A percentile compares a stretch with the other conserved stretches of the same genome.
phyloP scores from a whole-genome alignment of 2,888 invertebrate species.

The Cenopis cana region DNA sequence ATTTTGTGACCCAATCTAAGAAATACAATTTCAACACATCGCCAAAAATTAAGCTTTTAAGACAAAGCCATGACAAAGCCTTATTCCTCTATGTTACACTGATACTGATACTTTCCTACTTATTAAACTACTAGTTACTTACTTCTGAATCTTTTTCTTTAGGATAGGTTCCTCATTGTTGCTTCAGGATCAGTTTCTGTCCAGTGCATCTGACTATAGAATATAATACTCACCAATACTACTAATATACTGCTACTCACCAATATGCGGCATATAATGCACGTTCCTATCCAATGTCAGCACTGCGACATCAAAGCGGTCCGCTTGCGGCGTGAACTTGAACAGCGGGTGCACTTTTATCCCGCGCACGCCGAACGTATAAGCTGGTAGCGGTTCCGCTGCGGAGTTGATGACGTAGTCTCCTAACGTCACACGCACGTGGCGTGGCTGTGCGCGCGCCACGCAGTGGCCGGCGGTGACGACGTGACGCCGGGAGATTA shows the following conservation, averaged over 20 bases:
- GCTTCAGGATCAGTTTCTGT: no score
- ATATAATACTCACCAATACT: no score
- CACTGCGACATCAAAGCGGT: constrained; percentile 96
- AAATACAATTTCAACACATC: no score
- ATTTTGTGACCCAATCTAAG: no score
- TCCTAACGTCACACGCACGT: constrained; percentile 95
- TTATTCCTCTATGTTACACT: no score
- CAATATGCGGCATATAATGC: constrained; percentile 88
- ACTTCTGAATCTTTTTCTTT: no score
- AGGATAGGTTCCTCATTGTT: no score
- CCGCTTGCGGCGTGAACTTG: constrained; percentile 95
- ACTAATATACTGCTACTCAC: constrained; percentile 1
- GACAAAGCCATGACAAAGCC: no score
- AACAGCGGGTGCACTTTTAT: constrained; percentile 94
- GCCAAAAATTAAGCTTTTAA: no score
- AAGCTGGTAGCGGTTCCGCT: constrained; percentile 95
- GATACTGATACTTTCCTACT: no score
- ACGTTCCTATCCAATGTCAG: constrained; percentile 94
- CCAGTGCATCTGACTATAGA: background rate
- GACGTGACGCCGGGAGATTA: constrained; percentile 95
- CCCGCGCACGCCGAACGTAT: constrained; percentile 95
- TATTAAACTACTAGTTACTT: no score
- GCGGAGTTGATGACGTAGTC: constrained; percentile 98
- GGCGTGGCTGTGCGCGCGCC: constrained; percentile 94
- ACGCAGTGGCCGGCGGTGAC: constrained; percentile 98